These are phyloP conservation scores for Stratiomys singularior DNA, from an alignment of 2,888 invertebrate genomes.

Conservation along the genomic window DNA sequence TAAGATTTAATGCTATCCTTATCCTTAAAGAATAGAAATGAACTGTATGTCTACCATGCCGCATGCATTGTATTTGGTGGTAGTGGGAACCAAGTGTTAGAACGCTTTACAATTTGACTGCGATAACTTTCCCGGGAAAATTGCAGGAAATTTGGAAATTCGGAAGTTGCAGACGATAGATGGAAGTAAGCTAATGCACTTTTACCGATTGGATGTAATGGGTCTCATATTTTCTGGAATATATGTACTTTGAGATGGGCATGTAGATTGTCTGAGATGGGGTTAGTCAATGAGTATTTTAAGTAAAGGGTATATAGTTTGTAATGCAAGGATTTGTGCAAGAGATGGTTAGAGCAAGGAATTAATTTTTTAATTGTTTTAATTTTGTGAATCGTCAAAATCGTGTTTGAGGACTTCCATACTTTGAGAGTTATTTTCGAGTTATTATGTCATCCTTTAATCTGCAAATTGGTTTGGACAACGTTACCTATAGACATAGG, in stretches of 20 bases:
- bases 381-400: too few species aligned
- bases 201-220: background rate
- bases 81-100: background rate
- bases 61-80: background rate
- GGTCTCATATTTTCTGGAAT: background rate
- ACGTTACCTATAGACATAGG: too few species aligned
- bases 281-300: background rate
- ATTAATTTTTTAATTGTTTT: too few species aligned
- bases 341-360: too few species aligned
- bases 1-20: conserved; percentile 38
- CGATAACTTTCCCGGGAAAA: background rate
- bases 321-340: too few species aligned
- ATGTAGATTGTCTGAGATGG: background rate
- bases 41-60: background rate
- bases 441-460: too few species aligned
- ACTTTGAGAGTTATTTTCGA: too few species aligned
- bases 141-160: conserved; percentile 28
- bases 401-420: too few species aligned
- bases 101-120: background rate
- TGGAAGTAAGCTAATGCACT: conserved; percentile 5
- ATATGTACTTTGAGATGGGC: background rate
- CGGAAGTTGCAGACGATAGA: background rate
- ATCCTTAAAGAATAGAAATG: conserved; percentile 23
- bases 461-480: too few species aligned
- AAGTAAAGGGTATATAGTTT: too few species aligned